Conservation (phyloP, 1,140 invertebrate species). For the Paramacrobiotus metropolitanus region DNA sequence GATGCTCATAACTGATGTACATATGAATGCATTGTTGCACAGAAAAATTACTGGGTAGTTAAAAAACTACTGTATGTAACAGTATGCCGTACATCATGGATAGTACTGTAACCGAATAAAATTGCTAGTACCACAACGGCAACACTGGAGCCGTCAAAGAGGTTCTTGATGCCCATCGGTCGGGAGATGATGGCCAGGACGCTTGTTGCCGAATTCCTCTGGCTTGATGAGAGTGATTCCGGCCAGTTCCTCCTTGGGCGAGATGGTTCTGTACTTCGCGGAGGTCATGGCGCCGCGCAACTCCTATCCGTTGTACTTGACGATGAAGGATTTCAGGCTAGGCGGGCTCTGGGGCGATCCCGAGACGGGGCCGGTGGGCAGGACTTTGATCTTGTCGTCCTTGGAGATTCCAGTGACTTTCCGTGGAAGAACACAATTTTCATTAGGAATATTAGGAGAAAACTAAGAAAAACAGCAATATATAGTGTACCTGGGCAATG, state of each 20-base stretch:
- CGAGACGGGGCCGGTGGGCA: neutral
- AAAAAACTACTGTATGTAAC: too few species aligned
- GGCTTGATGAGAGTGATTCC: neutral
- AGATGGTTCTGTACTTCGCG: neutral
- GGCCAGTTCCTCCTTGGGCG: neutral
- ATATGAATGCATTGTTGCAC: too few species aligned
- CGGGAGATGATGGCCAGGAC: neutral
- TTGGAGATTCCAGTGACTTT: too few species aligned
- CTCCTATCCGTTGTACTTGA: conserved; percentile 3
- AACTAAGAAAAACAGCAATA: too few species aligned
- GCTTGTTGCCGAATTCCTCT: neutral
- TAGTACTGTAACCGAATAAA: too few species aligned
- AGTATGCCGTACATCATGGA: too few species aligned
- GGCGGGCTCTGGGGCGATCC: neutral
- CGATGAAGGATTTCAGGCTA: neutral
- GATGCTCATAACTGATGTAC: too few species aligned
- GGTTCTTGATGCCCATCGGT: neutral
- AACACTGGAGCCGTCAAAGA: conserved; percentile 1
- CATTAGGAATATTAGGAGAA: neutral
- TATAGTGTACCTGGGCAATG: neutral
- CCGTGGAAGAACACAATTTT: neutral
- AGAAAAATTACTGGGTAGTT: too few species aligned
- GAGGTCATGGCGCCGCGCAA: neutral
- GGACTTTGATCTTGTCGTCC: neutral
- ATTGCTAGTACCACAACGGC: neutral